Conservation (phyloP, 2,797 vertebrate species). For the Aplochiton taeniatus region DNA sequence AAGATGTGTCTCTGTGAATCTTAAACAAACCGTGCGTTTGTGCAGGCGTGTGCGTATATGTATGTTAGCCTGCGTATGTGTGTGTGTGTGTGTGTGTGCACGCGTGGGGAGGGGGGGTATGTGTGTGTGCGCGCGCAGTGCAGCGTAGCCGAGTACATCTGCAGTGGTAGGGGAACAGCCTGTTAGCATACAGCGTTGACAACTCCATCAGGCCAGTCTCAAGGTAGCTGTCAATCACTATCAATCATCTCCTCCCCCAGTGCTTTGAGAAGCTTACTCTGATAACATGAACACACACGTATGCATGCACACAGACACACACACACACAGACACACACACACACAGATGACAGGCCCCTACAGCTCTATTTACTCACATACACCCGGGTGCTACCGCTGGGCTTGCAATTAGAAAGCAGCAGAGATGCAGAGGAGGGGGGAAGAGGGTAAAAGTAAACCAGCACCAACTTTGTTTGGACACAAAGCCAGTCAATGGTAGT, state of each 20-base stretch:
- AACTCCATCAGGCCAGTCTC: slow-evolving; percentile 98
- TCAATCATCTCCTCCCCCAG: slow-evolving; percentile 91
- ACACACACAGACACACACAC: background rate
- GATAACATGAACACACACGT: slow-evolving; percentile 68
- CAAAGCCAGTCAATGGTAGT: slow-evolving; percentile 74
- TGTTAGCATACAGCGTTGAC: slow-evolving; percentile 86
- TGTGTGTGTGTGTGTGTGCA: slow-evolving; percentile 13
- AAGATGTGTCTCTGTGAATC: slow-evolving; percentile 34
- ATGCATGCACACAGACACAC: background rate
- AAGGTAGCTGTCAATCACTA: slow-evolving; percentile 99
- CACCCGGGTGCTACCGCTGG: slow-evolving; percentile 84
- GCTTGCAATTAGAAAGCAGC: slow-evolving; percentile 86
- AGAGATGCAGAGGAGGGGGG: slow-evolving; percentile 40
- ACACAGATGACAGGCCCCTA: slow-evolving; percentile 86
- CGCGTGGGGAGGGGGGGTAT: slow-evolving; percentile 5
- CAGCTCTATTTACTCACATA: slow-evolving; percentile 93
- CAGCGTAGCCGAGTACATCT: slow-evolving; percentile 78
- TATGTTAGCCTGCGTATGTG: slow-evolving; percentile 6
- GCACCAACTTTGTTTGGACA: slow-evolving; percentile 86
- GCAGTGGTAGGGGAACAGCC: slow-evolving; percentile 78
- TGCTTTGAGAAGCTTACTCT: slow-evolving; percentile 89
- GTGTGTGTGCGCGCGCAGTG: slow-evolving; percentile 66
- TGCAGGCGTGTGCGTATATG: background rate
- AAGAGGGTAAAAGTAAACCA: slow-evolving; percentile 52
- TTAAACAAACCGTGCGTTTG: background rate